Evolutionary conservation across 2,888 invertebrate genomes (phyloP).

Genomic region (Erynnis tages): DNA sequence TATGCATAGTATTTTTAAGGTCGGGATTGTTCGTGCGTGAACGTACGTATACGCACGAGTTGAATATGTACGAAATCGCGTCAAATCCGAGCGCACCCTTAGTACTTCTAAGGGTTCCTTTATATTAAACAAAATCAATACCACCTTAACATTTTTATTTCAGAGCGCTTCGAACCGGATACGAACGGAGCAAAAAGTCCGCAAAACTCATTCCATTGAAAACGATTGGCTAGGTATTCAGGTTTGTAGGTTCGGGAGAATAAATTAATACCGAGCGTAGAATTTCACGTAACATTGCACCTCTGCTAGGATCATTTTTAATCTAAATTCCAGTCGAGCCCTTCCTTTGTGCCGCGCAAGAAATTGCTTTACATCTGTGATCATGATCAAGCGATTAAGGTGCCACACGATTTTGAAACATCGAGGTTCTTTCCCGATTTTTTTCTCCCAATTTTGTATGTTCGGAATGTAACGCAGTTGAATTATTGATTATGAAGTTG

Average conservation of each 20-base stretch:
- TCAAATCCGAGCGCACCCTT: too few relatives aligned
- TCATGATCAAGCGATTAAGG: constrained; percentile 39
- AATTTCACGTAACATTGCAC: constrained; percentile 65
- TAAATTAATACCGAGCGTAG: constrained; percentile 38
- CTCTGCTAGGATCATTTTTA: constrained; percentile 66
- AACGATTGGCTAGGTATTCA: constrained; percentile 9
- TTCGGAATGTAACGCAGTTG: too few relatives aligned
- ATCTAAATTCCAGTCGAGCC: constrained; percentile 66
- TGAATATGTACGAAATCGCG: too few relatives aligned
- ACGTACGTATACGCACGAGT: too few relatives aligned
- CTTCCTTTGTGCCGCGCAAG: constrained; percentile 54
- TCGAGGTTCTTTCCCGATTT: too few relatives aligned
- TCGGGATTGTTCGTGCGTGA: too few relatives aligned
- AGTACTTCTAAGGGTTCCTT: too few relatives aligned
- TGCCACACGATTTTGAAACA: not conserved
- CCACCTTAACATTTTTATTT: not conserved
- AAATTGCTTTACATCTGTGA: constrained; percentile 48
- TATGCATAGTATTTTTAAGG: too few relatives aligned
- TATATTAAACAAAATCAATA: not conserved
- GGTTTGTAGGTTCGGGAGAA: constrained; percentile 31
- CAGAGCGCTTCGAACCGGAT: not conserved
- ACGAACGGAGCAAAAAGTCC: not conserved
- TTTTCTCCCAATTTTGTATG: too few relatives aligned
- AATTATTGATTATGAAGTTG: too few relatives aligned
- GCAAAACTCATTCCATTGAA: not conserved